Percentiles rank a stretch among this genome's conserved stretches.
Evolutionary conservation across 2,888 invertebrate species (phyloP).

Genomic region (Halocaridina rubra): DNA sequence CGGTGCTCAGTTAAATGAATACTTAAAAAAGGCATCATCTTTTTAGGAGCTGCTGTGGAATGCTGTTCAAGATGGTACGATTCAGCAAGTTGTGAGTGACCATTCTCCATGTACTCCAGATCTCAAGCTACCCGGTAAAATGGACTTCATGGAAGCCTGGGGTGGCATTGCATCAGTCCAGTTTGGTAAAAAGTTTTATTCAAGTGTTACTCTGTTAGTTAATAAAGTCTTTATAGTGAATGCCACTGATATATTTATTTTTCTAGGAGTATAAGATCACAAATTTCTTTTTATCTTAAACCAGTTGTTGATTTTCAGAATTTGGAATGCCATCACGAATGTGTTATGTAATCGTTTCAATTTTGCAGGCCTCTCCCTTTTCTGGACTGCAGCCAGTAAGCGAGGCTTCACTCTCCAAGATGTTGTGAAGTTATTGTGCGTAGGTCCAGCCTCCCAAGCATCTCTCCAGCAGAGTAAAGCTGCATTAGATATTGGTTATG

Average conservation of each 20-base stretch:
- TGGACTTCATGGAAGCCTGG: slow-evolving; percentile 79
- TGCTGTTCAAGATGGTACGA: slow-evolving; percentile 72
- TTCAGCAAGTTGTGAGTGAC: slow-evolving; percentile 78
- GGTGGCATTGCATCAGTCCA: slow-evolving; percentile 81
- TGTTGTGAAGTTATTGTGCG: slow-evolving; percentile 74
- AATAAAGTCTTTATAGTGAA: background rate
- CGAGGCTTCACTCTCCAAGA: slow-evolving; percentile 73
- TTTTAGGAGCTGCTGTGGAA: slow-evolving; percentile 75
- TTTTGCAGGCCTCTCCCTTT: slow-evolving; percentile 74
- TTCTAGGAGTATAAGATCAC: too few species aligned
- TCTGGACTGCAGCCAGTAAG: slow-evolving; percentile 76
- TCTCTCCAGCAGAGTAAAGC: slow-evolving; percentile 76
- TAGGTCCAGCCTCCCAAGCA: slow-evolving; percentile 75
- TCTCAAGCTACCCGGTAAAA: slow-evolving; percentile 71
- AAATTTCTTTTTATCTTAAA: too few species aligned
- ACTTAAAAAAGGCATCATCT: too few species aligned
- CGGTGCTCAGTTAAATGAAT: too few species aligned
- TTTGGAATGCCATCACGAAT: background rate
- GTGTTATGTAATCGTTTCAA: background rate
- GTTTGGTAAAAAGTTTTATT: slow-evolving; percentile 72
- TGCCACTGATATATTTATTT: too few species aligned
- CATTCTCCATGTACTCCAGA: slow-evolving; percentile 79
- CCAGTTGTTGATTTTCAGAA: background rate
- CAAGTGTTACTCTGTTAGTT: background rate
- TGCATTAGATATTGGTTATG: slow-evolving; percentile 74